Conservation (phyloP, 2,888 invertebrate species). For the Ceramica pisi region DNA sequence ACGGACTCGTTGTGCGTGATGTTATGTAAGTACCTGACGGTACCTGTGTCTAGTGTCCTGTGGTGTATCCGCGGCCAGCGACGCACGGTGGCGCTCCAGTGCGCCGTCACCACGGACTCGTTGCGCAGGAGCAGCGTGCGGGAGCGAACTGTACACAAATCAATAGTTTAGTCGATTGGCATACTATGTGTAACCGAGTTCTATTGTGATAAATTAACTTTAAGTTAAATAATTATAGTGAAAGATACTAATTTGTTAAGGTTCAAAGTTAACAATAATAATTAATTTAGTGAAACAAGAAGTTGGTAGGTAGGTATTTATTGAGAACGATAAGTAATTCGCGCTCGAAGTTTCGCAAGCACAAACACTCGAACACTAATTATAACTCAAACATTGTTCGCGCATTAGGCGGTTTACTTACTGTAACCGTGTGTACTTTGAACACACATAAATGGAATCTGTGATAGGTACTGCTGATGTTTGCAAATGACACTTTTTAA, state of each 20-base stretch:
- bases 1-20: slow-evolving; percentile 30
- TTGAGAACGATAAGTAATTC: neutral
- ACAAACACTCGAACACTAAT: neutral
- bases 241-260: neutral
- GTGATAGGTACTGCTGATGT: too few species aligned
- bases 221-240: neutral
- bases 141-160: slow-evolving; percentile 33
- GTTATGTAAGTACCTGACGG: slow-evolving; percentile 13
- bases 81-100: slow-evolving; percentile 72
- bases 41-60: slow-evolving; percentile 57
- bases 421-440: too few species aligned
- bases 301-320: slow-evolving; percentile 3
- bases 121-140: slow-evolving; percentile 70
- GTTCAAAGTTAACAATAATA: slow-evolving; percentile 13
- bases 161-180: neutral
- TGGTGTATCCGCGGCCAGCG: slow-evolving; percentile 68
- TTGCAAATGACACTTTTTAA: too few species aligned
- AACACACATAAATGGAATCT: too few species aligned
- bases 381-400: neutral
- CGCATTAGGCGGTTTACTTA: neutral
- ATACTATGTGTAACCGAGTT: neutral
- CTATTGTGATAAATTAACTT: neutral
- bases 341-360: neutral
- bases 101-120: slow-evolving; percentile 62
- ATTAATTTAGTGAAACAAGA: slow-evolving; percentile 12